Conservation (phyloP, 2,113 vertebrate genomes). For the Scatophagus argus region DNA sequence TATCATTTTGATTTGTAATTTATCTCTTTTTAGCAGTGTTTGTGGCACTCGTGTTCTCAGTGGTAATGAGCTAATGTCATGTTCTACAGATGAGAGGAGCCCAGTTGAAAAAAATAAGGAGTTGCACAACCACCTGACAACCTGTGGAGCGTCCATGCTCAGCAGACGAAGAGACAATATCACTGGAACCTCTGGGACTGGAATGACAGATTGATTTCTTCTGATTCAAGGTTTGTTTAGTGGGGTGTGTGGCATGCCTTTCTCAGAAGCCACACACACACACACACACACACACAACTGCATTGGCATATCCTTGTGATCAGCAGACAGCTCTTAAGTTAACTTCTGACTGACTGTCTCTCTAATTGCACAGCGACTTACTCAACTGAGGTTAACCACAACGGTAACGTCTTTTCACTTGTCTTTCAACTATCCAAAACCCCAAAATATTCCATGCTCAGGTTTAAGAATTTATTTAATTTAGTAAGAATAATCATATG, state of each 20-base stretch:
- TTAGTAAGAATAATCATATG: too few species aligned
- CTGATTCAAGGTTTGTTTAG: conserved; percentile 46
- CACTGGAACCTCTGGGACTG: too few species aligned
- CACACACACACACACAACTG: conserved; percentile 30
- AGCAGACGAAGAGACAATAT: too few species aligned
- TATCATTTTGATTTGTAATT: too few species aligned
- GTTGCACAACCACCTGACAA: too few species aligned
- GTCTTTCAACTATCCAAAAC: background rate
- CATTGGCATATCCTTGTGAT: conserved; percentile 33
- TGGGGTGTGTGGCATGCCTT: conserved; percentile 31
- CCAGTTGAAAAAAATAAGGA: background rate
- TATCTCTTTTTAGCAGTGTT: too few species aligned
- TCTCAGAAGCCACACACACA: conserved; percentile 12
- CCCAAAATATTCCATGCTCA: background rate
- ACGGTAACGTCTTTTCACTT: background rate
- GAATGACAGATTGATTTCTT: conserved; percentile 11
- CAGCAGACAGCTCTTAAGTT: conserved; percentile 34
- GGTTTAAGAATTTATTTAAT: too few species aligned
- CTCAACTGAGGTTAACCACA: background rate
- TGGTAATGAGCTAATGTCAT: too few species aligned
- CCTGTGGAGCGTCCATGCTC: background rate
- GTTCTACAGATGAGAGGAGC: too few species aligned
- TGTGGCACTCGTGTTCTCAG: too few species aligned
- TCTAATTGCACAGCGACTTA: background rate
- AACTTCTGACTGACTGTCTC: conserved; percentile 7